These are phyloP conservation scores for Drosophila serrata DNA, from an alignment of 1,140 invertebrate species.

Conservation along the genomic window DNA sequence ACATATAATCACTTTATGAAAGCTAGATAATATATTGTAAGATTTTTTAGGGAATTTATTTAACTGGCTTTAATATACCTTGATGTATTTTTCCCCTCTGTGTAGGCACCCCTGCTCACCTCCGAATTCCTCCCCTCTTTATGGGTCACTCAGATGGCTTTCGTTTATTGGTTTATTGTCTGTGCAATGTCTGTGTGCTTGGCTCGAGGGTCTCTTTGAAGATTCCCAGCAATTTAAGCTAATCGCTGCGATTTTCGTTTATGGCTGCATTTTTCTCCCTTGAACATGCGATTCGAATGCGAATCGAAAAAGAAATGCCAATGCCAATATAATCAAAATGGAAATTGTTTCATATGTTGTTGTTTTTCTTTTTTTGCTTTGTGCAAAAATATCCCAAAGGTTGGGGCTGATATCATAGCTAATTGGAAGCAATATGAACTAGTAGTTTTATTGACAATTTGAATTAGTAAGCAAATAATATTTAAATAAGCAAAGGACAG, in stretches of 20 bases:
- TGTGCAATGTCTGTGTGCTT: constrained; percentile 52
- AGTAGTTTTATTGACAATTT: constrained; percentile 30
- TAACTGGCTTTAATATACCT: not conserved
- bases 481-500: constrained; percentile 3
- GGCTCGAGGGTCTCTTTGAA: constrained; percentile 52
- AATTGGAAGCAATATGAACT: constrained; percentile 43
- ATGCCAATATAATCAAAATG: constrained; percentile 26
- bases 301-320: constrained; percentile 27
- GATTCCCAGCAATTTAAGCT: constrained; percentile 77
- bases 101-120: not conserved
- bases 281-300: constrained; percentile 13
- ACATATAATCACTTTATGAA: not conserved
- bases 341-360: constrained; percentile 17
- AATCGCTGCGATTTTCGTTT: constrained; percentile 74
- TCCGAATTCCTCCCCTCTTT: constrained; percentile 29
- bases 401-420: constrained; percentile 26
- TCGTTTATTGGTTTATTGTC: constrained; percentile 80
- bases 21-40: not conserved
- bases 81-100: constrained; percentile 17
- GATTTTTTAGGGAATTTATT: not conserved
- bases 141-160: constrained; percentile 59
- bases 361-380: not conserved
- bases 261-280: constrained; percentile 54
- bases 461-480: constrained; percentile 7
- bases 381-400: not conserved